Evolutionary conservation across 2,797 vertebrate species (phyloP).

Genomic region (Phrynocephalus vlangalii): DNA sequence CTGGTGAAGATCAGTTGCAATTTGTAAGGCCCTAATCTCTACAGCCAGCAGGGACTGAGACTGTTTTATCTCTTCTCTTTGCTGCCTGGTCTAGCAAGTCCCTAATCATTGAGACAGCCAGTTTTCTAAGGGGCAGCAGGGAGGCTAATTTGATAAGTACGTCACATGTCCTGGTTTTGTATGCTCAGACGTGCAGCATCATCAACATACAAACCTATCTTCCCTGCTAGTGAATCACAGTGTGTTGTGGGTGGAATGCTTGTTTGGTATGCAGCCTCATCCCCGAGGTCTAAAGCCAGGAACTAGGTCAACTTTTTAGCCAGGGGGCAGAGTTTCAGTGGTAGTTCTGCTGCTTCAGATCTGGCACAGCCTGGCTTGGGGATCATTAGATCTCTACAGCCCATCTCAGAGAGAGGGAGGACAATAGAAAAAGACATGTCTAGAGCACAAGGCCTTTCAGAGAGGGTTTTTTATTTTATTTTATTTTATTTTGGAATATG

Average conservation of each 20-base stretch:
- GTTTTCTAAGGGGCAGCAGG: neutral
- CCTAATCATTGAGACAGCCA: neutral
- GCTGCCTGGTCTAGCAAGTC: rapidly evolving
- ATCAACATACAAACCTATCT: neutral
- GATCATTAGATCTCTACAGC: neutral
- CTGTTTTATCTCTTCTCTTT: slow-evolving; percentile 1
- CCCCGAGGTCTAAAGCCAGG: neutral
- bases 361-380: neutral
- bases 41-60: neutral
- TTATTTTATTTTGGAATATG: neutral
- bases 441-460: neutral
- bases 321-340: neutral
- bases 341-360: neutral
- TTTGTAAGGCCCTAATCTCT: neutral
- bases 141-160: neutral
- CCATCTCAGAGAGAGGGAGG: neutral
- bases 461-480: too few relatives aligned
- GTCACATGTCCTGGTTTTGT: neutral
- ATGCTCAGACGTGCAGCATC: neutral
- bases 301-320: neutral
- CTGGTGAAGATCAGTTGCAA: neutral
- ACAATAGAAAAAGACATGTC: neutral
- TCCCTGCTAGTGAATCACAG: neutral
- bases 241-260: neutral
- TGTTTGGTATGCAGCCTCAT: neutral